A percentile compares a stretch with the other conserved stretches of the same genome.
Conservation (phyloP, 2,113 vertebrate species). For the Gobio gobio region DNA sequence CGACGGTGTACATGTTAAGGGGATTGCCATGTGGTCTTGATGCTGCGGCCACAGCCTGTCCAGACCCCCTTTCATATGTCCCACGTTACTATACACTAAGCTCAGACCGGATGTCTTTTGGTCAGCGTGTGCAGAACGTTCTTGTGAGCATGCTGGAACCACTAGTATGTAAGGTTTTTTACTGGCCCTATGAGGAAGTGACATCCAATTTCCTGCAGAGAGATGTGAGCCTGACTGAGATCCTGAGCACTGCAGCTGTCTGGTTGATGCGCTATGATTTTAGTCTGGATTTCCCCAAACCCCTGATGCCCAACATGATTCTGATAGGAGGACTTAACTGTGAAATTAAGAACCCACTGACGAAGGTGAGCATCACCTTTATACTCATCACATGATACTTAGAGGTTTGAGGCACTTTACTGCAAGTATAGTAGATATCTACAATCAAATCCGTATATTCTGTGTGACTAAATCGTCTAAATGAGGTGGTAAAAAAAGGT, state of each 20-base stretch:
- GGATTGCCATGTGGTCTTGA: constrained; percentile 71
- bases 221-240: constrained; percentile 68
- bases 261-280: constrained; percentile 85
- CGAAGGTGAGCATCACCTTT: constrained; percentile 62
- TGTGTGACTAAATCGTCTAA: too few relatives aligned
- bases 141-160: constrained; percentile 75
- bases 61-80: constrained; percentile 74
- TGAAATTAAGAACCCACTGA: constrained; percentile 66
- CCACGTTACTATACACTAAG: constrained; percentile 74
- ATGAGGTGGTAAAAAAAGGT: too few relatives aligned
- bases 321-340: constrained; percentile 83
- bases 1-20: constrained; percentile 70
- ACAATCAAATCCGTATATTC: too few relatives aligned
- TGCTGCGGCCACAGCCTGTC: constrained; percentile 64
- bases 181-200: constrained; percentile 67
- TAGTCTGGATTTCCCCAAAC: constrained; percentile 80
- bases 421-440: too few relatives aligned
- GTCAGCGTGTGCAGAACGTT: constrained; percentile 76
- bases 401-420: background rate
- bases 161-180: constrained; percentile 65
- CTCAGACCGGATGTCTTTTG: constrained; percentile 82
- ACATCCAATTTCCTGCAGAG: constrained; percentile 73
- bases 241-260: constrained; percentile 71
- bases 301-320: constrained; percentile 86
- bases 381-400: background rate